These are phyloP conservation scores for Teleopsis dalmanni DNA, from an alignment of 1,140 invertebrate species.

Conservation along the genomic window DNA sequence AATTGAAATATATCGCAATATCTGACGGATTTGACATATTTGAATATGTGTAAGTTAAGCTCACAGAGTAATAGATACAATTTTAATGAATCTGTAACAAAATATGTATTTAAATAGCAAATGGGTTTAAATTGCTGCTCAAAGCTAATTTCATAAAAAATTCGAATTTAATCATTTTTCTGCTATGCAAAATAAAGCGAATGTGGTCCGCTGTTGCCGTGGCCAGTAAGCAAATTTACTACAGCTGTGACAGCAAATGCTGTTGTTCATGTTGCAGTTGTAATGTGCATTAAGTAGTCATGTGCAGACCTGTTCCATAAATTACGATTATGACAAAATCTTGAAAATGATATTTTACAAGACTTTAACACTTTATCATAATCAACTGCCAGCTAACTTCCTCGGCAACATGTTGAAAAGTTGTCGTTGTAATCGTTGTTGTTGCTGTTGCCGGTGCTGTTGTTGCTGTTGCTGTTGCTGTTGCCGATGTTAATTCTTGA, in stretches of 20 bases:
- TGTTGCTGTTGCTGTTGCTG: constrained; percentile 10
- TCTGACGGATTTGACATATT: no score
- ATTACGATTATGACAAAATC: constrained; percentile 11
- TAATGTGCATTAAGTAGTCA: neutral
- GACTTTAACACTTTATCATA: constrained; percentile 39
- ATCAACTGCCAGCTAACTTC: constrained; percentile 37
- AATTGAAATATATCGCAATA: no score
- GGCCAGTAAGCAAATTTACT: no score
- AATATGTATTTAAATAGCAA: no score
- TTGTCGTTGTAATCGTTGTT: constrained; percentile 9
- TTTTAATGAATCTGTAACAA: no score
- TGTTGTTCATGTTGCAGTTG: neutral
- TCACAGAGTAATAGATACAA: no score
- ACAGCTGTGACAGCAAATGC: no score
- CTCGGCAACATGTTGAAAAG: constrained; percentile 26
- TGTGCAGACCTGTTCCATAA: constrained; percentile 9
- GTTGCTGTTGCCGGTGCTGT: constrained; percentile 3
- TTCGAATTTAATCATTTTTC: neutral
- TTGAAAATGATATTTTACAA: constrained; percentile 12
- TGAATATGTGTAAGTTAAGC: no score
- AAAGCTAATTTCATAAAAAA: no score
- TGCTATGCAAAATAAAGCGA: neutral
- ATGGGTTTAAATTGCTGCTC: no score
- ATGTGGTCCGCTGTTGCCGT: neutral
- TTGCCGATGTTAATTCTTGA: constrained; percentile 8